Evolutionary conservation across 2,888 invertebrate species (phyloP), one percentile per base, ranked within the genome.

Genomic region (Epiblema foenella): DNA sequence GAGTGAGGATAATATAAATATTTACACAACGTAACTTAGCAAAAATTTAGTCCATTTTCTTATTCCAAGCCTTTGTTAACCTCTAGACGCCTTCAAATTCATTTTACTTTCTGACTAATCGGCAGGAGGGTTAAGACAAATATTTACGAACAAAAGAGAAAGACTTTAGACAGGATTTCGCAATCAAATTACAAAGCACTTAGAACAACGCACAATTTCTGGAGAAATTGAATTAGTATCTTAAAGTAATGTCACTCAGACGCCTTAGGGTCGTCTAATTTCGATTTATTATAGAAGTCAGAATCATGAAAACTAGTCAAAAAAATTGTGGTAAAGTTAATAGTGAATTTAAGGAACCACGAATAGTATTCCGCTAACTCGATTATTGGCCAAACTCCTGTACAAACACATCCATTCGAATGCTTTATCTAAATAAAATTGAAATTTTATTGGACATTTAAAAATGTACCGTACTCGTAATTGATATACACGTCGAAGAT

Each of bases 151-250:
- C 59, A 33, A 65, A 70, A 65, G 12, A 54, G 29, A 24, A 33
- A 39, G 62, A 18, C 42, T 57, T 65, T 54, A 52, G 70, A 37
- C 67, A 20, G 54, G 54, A 70, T 65, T 68, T 70, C 42, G 54
- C 20, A 65, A 70, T 65, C 59, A 33, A 65, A 70, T 70, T 65
- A 65, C 52, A 60, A 57, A 65, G 58, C 69, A 65, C 52, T 65
- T 59, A 54, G 65, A 51, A 4, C 33, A 46, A 52, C 42, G 54
- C 58, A 54, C 20, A 46, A 57, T 54, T 52, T 59, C 51, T 60
- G 10, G 17, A 37, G 17, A 42, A 3, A 68, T 65, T 52, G 51
- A 68, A 68, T 68, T 60, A 42, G n/a, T 63, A 17, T 37, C 51
- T 63, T 52, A 66, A 66, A 15, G 29, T 29, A 66, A 46, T 49